These are phyloP conservation scores for Idaea dimidiata DNA, from an alignment of 2,888 invertebrate species.

Conservation along the genomic window DNA sequence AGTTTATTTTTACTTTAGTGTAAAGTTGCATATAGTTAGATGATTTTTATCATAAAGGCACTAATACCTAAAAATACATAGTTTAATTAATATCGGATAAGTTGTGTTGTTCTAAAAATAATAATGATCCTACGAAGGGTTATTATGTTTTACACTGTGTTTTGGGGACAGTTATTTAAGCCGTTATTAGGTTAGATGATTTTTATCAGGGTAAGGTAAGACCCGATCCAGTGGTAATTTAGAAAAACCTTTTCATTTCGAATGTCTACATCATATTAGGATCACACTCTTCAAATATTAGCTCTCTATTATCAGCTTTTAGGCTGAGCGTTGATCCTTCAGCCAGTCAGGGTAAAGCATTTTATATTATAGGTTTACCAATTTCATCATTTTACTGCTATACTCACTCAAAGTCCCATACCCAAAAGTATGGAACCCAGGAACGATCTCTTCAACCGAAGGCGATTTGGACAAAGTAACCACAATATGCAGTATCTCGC, in stretches of 20 bases:
- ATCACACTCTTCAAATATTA: conserved; percentile 54
- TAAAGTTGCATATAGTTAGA: conserved; percentile 5
- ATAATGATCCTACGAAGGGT: no score
- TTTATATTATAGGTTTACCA: no score
- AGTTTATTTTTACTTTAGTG: conserved; percentile 1
- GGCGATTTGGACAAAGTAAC: not conserved
- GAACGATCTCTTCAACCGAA: not conserved
- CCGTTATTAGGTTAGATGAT: no score
- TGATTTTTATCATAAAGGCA: conserved; percentile 4
- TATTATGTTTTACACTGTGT: no score
- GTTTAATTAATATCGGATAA: no score
- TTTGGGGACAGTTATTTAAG: no score
- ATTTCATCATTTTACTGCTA: not conserved
- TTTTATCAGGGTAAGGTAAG: no score
- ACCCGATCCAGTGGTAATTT: no score
- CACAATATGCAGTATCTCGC: not conserved
- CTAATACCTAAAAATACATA: conserved; percentile 42
- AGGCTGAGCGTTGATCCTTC: no score
- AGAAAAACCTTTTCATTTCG: no score
- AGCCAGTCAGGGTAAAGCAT: no score
- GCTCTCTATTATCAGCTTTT: conserved; percentile 25
- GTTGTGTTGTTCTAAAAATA: no score
- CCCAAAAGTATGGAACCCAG: not conserved
- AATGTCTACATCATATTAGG: conserved; percentile 10
- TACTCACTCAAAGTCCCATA: not conserved